Conservation (phyloP, 2,113 vertebrate species). For the Pelobates fuscus region DNA sequence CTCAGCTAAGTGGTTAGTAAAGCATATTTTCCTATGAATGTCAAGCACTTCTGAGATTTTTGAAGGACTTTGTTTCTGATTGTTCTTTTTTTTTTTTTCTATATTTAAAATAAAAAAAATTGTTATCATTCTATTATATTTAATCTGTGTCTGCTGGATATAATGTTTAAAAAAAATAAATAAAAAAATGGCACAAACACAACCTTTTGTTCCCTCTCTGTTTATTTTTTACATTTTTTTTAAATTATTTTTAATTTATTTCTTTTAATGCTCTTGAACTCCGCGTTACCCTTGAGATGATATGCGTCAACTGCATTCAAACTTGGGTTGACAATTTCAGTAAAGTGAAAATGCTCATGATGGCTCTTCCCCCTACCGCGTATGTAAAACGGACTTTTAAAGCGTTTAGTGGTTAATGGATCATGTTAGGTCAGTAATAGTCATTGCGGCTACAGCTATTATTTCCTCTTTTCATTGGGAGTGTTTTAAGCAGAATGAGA, state of each 20-base stretch:
- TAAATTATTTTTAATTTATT: constrained; percentile 44
- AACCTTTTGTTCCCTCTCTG: background rate
- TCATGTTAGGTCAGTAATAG: constrained; percentile 77
- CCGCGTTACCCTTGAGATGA: background rate
- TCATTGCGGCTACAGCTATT: constrained; percentile 73
- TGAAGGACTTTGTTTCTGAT: constrained; percentile 62
- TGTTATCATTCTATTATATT: background rate
- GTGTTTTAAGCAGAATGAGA: constrained; percentile 79
- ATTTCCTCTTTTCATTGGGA: constrained; percentile 80
- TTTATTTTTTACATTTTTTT: constrained; percentile 48
- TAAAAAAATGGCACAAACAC: constrained; percentile 29
- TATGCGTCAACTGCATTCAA: constrained; percentile 57
- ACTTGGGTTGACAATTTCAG: constrained; percentile 62
- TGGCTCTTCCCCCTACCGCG: constrained; percentile 63
- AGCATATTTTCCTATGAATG: constrained; percentile 69
- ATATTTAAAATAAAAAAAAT: constrained; percentile 54
- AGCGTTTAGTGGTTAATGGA: constrained; percentile 79
- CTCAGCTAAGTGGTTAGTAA: constrained; percentile 70
- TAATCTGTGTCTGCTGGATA: background rate
- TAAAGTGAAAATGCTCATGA: constrained; percentile 71
- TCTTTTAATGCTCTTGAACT: background rate
- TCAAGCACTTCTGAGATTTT: constrained; percentile 70
- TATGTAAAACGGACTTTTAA: constrained; percentile 81
- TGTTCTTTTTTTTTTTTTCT: constrained; percentile 58
- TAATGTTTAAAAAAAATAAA: background rate